A percentile compares a stretch with the other conserved stretches of the same genome.
phyloP scores from a whole-genome alignment of 2,113 vertebrate species.

The Gambusia affinis region DNA sequence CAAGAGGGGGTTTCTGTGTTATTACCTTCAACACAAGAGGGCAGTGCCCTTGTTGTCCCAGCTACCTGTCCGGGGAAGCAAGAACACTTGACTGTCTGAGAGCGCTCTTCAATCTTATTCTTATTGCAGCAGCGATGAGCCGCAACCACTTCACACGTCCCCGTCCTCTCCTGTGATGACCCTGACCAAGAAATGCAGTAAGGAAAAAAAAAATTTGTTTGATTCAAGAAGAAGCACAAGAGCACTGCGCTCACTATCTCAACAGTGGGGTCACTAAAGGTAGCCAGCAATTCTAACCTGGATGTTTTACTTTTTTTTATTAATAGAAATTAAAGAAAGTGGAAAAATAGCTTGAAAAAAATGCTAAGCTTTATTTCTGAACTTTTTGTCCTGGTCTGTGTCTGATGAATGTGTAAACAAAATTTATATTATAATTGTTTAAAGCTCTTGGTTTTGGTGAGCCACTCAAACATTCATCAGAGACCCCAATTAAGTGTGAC shows the following conservation, averaged over 20 bases:
- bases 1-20: slow-evolving; percentile 26
- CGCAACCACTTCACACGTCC: slow-evolving; percentile 92
- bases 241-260: neutral
- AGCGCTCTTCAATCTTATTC: slow-evolving; percentile 94
- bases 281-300: too few species aligned
- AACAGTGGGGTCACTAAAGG: neutral
- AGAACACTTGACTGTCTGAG: slow-evolving; percentile 95
- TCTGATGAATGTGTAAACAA: too few species aligned
- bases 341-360: too few species aligned
- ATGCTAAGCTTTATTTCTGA: too few species aligned
- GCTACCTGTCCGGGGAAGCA: slow-evolving; percentile 95
- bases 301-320: too few species aligned
- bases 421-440: neutral
- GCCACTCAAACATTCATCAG: too few species aligned
- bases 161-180: slow-evolving; percentile 75
- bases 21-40: slow-evolving; percentile 96
- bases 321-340: too few species aligned
- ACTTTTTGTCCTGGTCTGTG: too few species aligned
- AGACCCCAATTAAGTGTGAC: too few species aligned
- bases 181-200: slow-evolving; percentile 49
- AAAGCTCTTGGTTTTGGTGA: neutral
- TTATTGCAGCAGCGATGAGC: slow-evolving; percentile 95
- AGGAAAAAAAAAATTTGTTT: neutral
- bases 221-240: neutral
- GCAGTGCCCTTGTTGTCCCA: slow-evolving; percentile 88